Evolutionary conservation across 2,888 invertebrate species (phyloP).

Genomic region (Torymus auratus): DNA sequence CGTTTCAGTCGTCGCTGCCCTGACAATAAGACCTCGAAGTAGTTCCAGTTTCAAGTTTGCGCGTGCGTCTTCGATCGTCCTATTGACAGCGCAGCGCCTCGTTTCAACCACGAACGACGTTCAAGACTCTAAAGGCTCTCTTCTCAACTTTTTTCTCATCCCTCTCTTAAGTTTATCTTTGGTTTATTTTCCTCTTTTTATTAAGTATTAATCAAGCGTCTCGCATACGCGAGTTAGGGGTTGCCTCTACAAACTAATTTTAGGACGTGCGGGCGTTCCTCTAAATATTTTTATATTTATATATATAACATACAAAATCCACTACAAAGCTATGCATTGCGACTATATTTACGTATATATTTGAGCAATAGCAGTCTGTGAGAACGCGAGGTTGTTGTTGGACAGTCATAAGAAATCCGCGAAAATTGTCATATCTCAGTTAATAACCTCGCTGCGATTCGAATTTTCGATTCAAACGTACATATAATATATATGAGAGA

Average conservation of each 20-base stretch:
- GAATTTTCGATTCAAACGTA: conserved; percentile 12
- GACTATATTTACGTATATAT: conserved; percentile 31
- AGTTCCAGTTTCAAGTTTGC: not conserved
- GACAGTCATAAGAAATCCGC: conserved; percentile 50
- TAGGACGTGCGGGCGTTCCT: conserved; percentile 26
- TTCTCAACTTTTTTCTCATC: conserved; percentile 42
- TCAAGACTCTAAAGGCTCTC: conserved; percentile 58
- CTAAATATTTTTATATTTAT: not conserved
- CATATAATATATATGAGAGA: not conserved
- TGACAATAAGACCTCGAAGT: conserved; percentile 35
- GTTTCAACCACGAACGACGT: conserved; percentile 48
- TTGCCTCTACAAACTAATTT: conserved; percentile 28
- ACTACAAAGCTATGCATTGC: conserved; percentile 54
- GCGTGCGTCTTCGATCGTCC: not conserved
- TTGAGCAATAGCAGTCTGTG: conserved; percentile 53
- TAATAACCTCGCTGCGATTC: conserved; percentile 14
- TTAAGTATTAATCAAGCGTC: conserved; percentile 32
- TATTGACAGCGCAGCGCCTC: conserved; percentile 44
- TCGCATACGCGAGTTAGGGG: conserved; percentile 16
- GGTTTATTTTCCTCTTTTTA: not conserved
- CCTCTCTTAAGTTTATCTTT: not conserved
- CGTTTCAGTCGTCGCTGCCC: conserved; percentile 39
- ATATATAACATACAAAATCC: conserved; percentile 52
- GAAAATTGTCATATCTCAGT: conserved; percentile 32
- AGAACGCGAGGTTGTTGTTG: conserved; percentile 45